phyloP scores from a whole-genome alignment of 2,888 invertebrate genomes.

The Drosophila parthenogenetica region DNA sequence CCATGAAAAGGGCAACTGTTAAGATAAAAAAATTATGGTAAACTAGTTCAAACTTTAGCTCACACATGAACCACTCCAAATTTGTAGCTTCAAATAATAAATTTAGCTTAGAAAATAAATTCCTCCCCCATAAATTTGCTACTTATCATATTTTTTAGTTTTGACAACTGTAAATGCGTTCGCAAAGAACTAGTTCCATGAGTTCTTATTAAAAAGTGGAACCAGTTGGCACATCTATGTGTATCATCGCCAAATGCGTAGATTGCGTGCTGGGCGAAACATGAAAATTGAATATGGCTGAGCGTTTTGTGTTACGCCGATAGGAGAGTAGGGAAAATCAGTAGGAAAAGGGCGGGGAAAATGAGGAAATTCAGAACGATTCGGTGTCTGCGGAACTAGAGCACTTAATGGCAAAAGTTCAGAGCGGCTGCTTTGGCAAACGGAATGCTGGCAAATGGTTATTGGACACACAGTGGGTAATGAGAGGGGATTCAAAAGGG shows the following conservation, averaged over 20 bases:
- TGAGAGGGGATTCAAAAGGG: not conserved
- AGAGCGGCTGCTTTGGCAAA: conserved; percentile 45
- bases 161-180: too few species aligned
- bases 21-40: too few species aligned
- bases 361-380: not conserved
- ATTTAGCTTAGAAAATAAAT: too few species aligned
- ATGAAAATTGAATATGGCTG: conserved; percentile 41
- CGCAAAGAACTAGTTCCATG: conserved; percentile 32
- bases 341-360: not conserved
- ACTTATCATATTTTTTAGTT: too few species aligned
- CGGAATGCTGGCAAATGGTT: conserved; percentile 29
- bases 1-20: not conserved
- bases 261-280: conserved; percentile 32
- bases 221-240: conserved; percentile 11
- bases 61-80: too few species aligned
- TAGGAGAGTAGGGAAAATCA: not conserved
- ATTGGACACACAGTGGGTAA: conserved; percentile 5
- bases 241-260: conserved; percentile 23
- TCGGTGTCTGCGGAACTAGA: conserved; percentile 52
- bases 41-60: too few species aligned
- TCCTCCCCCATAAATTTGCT: too few species aligned
- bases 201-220: not conserved
- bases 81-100: too few species aligned
- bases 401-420: conserved; percentile 61
- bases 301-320: conserved; percentile 20